phyloP scores from a whole-genome alignment of 2,888 invertebrate species.

The Amblyjoppa proteus region DNA sequence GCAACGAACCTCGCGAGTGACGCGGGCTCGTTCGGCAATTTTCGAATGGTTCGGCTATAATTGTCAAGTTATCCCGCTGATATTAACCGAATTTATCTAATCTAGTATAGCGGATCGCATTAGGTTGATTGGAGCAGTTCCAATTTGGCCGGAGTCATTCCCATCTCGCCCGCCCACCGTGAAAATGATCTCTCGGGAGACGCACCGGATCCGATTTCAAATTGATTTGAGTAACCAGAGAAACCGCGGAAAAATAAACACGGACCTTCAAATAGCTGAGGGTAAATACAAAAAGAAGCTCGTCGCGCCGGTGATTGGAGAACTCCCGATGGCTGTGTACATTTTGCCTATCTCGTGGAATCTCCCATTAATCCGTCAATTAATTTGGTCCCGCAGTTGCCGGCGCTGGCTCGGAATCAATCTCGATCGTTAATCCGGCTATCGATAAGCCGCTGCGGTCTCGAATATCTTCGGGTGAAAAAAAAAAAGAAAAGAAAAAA shows the following conservation, averaged over 20 bases:
- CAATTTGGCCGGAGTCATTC: slow-evolving; percentile 36
- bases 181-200: slow-evolving; percentile 30
- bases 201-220: slow-evolving; percentile 50
- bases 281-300: slow-evolving; percentile 37
- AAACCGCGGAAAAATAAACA: background rate
- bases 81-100: background rate
- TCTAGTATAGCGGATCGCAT: background rate
- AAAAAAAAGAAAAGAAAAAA: background rate
- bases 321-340: slow-evolving; percentile 39
- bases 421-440: slow-evolving; percentile 65
- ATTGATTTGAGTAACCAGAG: slow-evolving; percentile 58
- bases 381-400: slow-evolving; percentile 53
- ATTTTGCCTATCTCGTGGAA: slow-evolving; percentile 42
- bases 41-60: background rate
- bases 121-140: slow-evolving; percentile 32
- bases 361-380: slow-evolving; percentile 60
- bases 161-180: background rate
- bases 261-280: background rate
- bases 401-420: slow-evolving; percentile 45
- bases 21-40: background rate
- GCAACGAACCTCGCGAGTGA: background rate
- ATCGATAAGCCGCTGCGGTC: slow-evolving; percentile 60
- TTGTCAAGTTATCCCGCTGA: background rate
- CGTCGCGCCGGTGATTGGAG: slow-evolving; percentile 27
- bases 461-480: slow-evolving; percentile 51